These are phyloP conservation scores for Apamea sordens DNA, from an alignment of 2,888 invertebrate genomes.

Conservation along the genomic window DNA sequence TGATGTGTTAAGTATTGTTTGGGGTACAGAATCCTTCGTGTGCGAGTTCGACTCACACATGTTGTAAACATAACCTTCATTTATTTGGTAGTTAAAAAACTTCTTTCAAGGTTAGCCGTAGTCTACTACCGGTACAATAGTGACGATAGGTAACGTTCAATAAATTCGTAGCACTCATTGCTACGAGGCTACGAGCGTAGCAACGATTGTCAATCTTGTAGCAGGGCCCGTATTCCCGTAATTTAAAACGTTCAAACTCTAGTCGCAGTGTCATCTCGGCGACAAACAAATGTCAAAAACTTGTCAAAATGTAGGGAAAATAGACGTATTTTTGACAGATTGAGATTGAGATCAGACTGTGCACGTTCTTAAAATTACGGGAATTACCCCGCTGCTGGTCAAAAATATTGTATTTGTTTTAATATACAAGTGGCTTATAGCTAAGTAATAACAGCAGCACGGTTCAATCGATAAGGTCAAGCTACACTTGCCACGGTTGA, in stretches of 20 bases:
- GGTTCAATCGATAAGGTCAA: background rate
- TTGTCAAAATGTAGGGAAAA: no score
- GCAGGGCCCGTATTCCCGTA: no score
- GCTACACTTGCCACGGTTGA: background rate
- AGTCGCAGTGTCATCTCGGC: no score
- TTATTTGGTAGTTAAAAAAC: background rate
- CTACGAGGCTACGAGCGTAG: constrained; percentile 45
- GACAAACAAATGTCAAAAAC: no score
- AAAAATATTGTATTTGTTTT: background rate
- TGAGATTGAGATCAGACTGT: no score
- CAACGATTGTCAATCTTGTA: constrained; percentile 9
- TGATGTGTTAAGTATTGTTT: background rate
- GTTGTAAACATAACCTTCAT: background rate
- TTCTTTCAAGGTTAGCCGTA: background rate
- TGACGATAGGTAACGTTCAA: background rate
- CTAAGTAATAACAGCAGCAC: no score
- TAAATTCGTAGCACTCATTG: constrained; percentile 35
- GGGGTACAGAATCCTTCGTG: background rate
- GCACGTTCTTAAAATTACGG: no score
- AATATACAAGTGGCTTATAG: background rate
- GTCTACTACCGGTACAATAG: background rate
- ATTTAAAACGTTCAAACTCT: no score
- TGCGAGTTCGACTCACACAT: background rate
- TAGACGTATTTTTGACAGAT: no score
- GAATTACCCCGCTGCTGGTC: no score